Evolutionary conservation across 2,888 invertebrate genomes (phyloP).

Genomic region (Apodemia mormo): DNA sequence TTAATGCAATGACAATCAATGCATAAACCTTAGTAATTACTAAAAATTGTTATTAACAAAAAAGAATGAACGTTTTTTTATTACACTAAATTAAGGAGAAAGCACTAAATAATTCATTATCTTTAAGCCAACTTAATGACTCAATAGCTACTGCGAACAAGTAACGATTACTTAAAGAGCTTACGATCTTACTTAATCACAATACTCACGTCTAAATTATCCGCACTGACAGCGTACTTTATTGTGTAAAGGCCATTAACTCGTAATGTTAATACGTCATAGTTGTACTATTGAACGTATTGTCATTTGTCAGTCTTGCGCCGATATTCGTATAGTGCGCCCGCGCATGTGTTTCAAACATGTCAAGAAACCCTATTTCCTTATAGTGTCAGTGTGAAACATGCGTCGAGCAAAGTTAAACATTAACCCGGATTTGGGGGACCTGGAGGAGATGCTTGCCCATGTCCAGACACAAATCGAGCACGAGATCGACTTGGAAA

Average conservation of each 20-base stretch:
- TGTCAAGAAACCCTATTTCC: slow-evolving; percentile 7
- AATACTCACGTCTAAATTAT: background rate
- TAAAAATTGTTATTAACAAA: too few relatives aligned
- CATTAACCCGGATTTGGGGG: slow-evolving; percentile 70
- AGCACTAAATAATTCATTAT: background rate
- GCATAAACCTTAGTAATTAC: too few relatives aligned
- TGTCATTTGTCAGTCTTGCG: slow-evolving; percentile 12
- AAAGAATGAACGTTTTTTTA: background rate
- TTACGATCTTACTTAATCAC: background rate
- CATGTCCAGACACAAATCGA: slow-evolving; percentile 73
- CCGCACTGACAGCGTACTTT: background rate
- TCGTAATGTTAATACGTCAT: slow-evolving; percentile 11
- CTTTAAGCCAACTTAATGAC: background rate
- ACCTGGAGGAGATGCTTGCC: slow-evolving; percentile 75
- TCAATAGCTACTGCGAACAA: background rate
- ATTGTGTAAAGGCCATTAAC: slow-evolving; percentile 1
- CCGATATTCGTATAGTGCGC: slow-evolving; percentile 5
- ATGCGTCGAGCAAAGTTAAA: slow-evolving; percentile 69
- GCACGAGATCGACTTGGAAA: slow-evolving; percentile 70
- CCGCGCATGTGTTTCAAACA: background rate
- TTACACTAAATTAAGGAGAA: background rate
- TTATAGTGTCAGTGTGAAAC: slow-evolving; percentile 17
- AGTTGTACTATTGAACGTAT: slow-evolving; percentile 6
- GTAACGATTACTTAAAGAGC: background rate
- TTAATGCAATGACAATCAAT: too few relatives aligned